Conservation (phyloP, 1,140 invertebrate genomes). For the Ylistrum balloti region DNA sequence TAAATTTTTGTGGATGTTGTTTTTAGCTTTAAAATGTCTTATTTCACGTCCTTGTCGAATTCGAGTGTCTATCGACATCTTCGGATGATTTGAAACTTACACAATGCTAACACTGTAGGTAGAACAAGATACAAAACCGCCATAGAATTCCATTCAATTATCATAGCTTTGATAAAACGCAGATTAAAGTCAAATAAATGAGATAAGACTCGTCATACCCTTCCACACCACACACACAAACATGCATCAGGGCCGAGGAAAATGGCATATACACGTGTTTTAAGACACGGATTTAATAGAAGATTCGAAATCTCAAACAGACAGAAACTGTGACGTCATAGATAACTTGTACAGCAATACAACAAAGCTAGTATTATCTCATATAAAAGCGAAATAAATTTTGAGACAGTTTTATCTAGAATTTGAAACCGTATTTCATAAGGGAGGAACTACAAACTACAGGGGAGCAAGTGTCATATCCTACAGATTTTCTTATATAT, state of each 20-base stretch:
- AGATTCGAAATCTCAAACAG: background rate
- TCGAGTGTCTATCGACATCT: too few species aligned
- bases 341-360: background rate
- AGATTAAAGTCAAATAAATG: background rate
- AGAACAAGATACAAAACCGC: too few species aligned
- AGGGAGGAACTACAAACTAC: background rate
- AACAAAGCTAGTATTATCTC: background rate
- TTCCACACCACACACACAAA: background rate
- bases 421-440: background rate
- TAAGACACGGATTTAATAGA: background rate
- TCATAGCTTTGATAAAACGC: background rate
- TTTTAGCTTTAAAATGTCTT: too few species aligned
- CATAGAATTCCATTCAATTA: background rate
- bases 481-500: too few species aligned
- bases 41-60: too few species aligned
- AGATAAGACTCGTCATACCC: background rate
- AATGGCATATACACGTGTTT: constrained; percentile 10
- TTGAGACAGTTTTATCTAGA: background rate
- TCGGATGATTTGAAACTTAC: too few species aligned
- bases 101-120: too few species aligned
- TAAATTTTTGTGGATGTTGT: too few species aligned
- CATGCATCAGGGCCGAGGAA: background rate
- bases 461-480: background rate
- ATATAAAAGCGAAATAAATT: background rate
- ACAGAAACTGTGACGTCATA: background rate